phyloP scores from a whole-genome alignment of 2,888 invertebrate species.

The Amitus sp. region DNA sequence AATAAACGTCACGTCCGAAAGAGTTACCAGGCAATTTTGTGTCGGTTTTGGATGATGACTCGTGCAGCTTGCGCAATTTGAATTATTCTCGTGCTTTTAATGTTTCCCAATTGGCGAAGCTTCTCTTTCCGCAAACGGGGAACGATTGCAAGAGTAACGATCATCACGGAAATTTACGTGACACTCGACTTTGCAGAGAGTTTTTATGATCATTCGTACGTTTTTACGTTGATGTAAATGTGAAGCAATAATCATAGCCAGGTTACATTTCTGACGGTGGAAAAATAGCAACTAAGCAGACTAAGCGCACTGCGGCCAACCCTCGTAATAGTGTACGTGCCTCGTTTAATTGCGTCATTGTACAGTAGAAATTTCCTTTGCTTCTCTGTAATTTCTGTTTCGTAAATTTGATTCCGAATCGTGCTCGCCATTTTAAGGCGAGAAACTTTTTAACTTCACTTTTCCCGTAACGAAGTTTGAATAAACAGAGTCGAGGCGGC shows the following conservation, averaged over 20 bases:
- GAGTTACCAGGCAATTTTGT: conserved; percentile 29
- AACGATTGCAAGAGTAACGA: neutral
- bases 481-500: conserved; percentile 2
- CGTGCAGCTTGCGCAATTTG: conserved; percentile 26
- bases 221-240: neutral
- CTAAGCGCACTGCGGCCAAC: conserved; percentile 25
- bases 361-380: conserved; percentile 47
- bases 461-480: neutral
- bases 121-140: conserved; percentile 20
- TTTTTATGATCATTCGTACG: no score
- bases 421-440: conserved; percentile 9
- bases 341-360: conserved; percentile 52
- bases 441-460: neutral
- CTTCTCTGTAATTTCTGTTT: conserved; percentile 22
- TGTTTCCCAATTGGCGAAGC: conserved; percentile 11
- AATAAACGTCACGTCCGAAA: conserved; percentile 37
- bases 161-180: no score
- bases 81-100: conserved; percentile 24
- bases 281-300: conserved; percentile 12
- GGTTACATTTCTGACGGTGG: conserved; percentile 2
- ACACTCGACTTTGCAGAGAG: no score
- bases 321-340: conserved; percentile 30
- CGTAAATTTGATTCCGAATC: conserved; percentile 22
- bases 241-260: neutral
- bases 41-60: conserved; percentile 30